A percentile compares a stretch with the other conserved stretches of the same genome.
Conservation (phyloP, 2,797 vertebrate genomes). For the Protosalanx chinensis region DNA sequence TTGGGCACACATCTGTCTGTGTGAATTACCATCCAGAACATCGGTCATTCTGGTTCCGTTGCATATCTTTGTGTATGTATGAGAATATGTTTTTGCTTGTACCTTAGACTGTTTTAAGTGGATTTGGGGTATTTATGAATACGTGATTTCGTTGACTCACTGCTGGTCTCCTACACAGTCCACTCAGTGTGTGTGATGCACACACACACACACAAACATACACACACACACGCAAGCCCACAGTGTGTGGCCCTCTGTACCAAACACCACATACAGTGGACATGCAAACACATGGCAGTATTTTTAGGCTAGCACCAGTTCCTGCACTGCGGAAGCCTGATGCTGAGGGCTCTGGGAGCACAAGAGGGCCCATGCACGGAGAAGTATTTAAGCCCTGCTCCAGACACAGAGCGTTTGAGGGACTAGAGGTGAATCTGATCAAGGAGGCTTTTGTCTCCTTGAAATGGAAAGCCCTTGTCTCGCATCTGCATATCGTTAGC, state of each 20-base stretch:
- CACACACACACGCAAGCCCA: constrained; percentile 43
- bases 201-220: constrained; percentile 41
- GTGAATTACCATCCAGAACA: constrained; percentile 1
- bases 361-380: constrained; percentile 41
- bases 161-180: constrained; percentile 28
- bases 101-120: background rate
- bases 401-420: constrained; percentile 37
- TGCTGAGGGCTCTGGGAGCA: constrained; percentile 19
- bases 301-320: constrained; percentile 55
- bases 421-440: constrained; percentile 46
- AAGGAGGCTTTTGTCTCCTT: constrained; percentile 54
- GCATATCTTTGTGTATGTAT: background rate
- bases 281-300: constrained; percentile 53
- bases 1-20: background rate
- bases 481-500: constrained; percentile 28
- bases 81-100: constrained; percentile 1
- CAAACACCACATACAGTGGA: constrained; percentile 43
- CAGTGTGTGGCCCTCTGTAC: constrained; percentile 39
- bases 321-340: constrained; percentile 22
- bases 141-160: constrained; percentile 16
- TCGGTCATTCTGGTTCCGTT: background rate
- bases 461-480: constrained; percentile 45
- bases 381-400: constrained; percentile 22
- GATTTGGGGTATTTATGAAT: constrained; percentile 28
- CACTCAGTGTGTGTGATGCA: background rate